Evolutionary conservation across 2,113 vertebrate genomes (phyloP), one percentile per base, ranked within the genome.

Genomic region (Okapia johnstoni): DNA sequence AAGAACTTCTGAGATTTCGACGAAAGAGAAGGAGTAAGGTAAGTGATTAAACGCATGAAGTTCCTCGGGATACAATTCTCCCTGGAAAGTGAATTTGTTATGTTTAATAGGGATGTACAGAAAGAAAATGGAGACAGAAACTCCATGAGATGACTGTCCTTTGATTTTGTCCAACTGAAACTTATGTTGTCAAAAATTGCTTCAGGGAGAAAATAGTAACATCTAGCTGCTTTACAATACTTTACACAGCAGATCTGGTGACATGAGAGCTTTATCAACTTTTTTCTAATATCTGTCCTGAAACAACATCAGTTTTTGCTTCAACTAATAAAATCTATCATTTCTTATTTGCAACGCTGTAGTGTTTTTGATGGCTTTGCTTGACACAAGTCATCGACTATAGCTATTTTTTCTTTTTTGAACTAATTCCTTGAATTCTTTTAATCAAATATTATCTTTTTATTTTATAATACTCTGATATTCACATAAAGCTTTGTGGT

Each of bases 1-100:
- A 99, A 98, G 99, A 99, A 84, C 99, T 99, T 77, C 98, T 99
- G 95, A 97, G 99, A 58, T 99, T 99, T 98, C 99, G 98, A 25
- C 98, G 99, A 43, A 99, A 99, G 97, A 99, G 99, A 97, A 99
- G 98, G 99, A 99, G 97, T 98, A 99, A 99, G 99, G 99, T 99
- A 99, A 92, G 50, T 76, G 63, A 86, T 70, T 66, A 43, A 76
- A 77, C 10, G 10, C 4, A 33, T 25, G 77, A 85, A 15, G n/a
- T 85, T 93, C 81, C 3, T 26, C 76, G 9, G 63, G 6, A 81
- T 60, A 30, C 25, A 73, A 33, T 76, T 89, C 92, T 66, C 63
- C 61, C 11, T 7, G 26, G 19, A 79, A 90, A 93, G 4, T 21
- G 11, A 36, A 93, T 96, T 92, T 90, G 11, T 54, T 92, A 40